Percentiles rank a stretch among this genome's conserved stretches.
These are phyloP conservation scores for Calephelis virginiensis DNA, from an alignment of 1,140 invertebrate species.

Conservation along the genomic window DNA sequence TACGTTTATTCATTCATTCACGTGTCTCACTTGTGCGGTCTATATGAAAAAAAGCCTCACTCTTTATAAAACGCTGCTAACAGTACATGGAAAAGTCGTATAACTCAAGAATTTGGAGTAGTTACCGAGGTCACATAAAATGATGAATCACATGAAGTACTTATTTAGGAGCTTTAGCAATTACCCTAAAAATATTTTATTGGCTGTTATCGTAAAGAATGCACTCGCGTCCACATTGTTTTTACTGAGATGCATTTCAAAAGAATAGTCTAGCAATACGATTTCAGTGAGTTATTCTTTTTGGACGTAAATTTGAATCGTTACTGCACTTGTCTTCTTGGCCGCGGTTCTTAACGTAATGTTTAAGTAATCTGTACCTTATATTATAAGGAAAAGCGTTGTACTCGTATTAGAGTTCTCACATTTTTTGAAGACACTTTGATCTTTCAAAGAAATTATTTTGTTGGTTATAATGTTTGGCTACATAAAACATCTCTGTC, in stretches of 20 bases:
- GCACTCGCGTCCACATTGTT: constrained; percentile 13
- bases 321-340: neutral
- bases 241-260: constrained; percentile 14
- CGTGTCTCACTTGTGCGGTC: no score
- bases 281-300: neutral
- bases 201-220: constrained; percentile 8
- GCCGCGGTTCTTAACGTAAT: no score
- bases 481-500: no score
- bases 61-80: neutral
- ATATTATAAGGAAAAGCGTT: no score
- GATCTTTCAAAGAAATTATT: no score
- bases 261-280: neutral
- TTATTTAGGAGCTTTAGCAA: neutral
- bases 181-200: constrained; percentile 15
- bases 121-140: neutral
- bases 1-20: no score
- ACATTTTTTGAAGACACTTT: no score
- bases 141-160: constrained; percentile 1
- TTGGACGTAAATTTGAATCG: neutral
- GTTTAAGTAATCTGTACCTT: no score
- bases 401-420: no score
- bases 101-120: neutral
- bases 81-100: neutral
- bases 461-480: no score
- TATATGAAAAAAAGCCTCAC: no score